These are phyloP conservation scores for Adoxophyes honmai DNA, from an alignment of 1,140 invertebrate species.

Conservation along the genomic window DNA sequence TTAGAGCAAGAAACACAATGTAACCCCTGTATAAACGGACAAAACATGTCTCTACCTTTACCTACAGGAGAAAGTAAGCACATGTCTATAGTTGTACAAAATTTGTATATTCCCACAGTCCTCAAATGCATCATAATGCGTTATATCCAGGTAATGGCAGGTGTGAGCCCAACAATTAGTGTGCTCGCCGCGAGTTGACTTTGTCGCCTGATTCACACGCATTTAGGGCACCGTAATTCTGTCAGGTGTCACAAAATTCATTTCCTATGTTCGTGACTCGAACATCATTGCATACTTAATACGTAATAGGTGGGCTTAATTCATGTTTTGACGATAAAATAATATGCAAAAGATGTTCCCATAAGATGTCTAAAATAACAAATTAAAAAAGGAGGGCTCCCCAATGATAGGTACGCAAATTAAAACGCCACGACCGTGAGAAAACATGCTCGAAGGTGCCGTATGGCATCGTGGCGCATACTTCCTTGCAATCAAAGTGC, in stretches of 20 bases:
- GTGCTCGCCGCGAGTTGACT: slow-evolving; percentile 41
- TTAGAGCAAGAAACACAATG: no score
- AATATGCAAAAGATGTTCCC: background rate
- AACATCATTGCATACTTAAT: background rate
- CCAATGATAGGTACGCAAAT: slow-evolving; percentile 19
- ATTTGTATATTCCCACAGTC: slow-evolving; percentile 33
- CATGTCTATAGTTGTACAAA: background rate
- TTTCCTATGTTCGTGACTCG: background rate
- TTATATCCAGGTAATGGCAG: slow-evolving; percentile 40
- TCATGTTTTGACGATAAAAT: background rate
- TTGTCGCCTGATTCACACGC: slow-evolving; percentile 61
- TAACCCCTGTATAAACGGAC: no score
- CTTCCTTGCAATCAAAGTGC: slow-evolving; percentile 66
- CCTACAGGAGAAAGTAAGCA: background rate
- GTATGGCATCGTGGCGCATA: slow-evolving; percentile 54
- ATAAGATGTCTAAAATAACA: background rate
- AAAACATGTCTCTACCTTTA: no score
- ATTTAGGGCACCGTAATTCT: slow-evolving; percentile 24
- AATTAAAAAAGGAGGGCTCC: background rate
- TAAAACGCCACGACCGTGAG: slow-evolving; percentile 46
- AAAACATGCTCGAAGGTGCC: slow-evolving; percentile 36
- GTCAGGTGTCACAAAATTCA: slow-evolving; percentile 18
- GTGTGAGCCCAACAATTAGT: slow-evolving; percentile 62
- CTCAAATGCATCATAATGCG: slow-evolving; percentile 48
- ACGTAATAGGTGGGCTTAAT: background rate